phyloP scores from a whole-genome alignment of 2,888 invertebrate genomes.

The Andricus quercusramuli region DNA sequence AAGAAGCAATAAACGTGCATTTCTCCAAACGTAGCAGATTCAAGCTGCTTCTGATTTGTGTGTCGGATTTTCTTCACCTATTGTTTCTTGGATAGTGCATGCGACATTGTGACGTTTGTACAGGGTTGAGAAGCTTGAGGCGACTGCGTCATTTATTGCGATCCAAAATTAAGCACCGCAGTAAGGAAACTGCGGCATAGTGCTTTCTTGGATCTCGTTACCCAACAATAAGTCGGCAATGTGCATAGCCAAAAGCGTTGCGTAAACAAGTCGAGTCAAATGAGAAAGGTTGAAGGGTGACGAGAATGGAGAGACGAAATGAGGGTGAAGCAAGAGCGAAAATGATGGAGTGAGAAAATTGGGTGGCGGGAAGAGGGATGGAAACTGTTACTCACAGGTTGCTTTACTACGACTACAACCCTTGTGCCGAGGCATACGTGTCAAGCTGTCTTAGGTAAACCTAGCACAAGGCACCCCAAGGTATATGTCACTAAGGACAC shows the following conservation, averaged over 20 bases:
- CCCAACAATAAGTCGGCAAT: not conserved
- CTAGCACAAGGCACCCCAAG: constrained; percentile 58
- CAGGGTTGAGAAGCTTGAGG: constrained; percentile 1
- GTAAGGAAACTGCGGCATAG: constrained; percentile 9
- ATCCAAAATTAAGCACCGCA: constrained; percentile 26
- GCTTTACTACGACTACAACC: constrained; percentile 45
- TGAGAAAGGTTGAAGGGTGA: constrained; percentile 41
- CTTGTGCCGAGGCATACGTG: constrained; percentile 64
- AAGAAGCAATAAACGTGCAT: constrained; percentile 11
- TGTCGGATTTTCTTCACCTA: constrained; percentile 24
- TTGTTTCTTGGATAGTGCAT: constrained; percentile 13
- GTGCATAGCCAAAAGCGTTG: constrained; percentile 22
- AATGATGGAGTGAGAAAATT: constrained; percentile 22
- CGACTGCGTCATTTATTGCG: not conserved
- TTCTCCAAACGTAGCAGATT: not conserved
- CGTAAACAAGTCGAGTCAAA: constrained; percentile 36
- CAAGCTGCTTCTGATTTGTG: not conserved
- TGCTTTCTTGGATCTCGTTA: not conserved
- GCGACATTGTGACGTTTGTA: not conserved
- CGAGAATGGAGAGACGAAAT: constrained; percentile 46
- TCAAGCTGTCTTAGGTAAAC: constrained; percentile 72
- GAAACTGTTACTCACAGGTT: constrained; percentile 57
- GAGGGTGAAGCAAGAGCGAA: constrained; percentile 49
- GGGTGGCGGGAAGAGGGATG: constrained; percentile 46
- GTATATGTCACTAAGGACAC: constrained; percentile 58